Conservation (phyloP, 1,140 invertebrate species). For the Ectropis grisescens region DNA sequence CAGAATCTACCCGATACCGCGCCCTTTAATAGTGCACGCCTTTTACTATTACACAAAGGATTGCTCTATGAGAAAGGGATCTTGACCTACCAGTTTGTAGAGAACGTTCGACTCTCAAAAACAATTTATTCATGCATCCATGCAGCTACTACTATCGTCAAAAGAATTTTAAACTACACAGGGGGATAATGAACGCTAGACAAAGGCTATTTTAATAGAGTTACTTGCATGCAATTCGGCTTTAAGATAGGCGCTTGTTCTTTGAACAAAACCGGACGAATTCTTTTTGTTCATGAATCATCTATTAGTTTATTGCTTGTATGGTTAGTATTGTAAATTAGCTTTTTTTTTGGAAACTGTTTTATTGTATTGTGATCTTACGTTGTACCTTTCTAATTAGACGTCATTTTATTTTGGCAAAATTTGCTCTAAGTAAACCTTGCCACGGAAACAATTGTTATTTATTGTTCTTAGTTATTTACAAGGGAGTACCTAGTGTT, state of each 20-base stretch:
- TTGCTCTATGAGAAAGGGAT: slow-evolving; percentile 68
- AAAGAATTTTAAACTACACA: slow-evolving; percentile 67
- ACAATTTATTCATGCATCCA: slow-evolving; percentile 68
- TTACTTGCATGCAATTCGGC: slow-evolving; percentile 58
- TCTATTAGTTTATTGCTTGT: not conserved
- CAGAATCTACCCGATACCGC: slow-evolving; percentile 37
- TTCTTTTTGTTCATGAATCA: not conserved
- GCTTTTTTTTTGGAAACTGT: too few relatives aligned
- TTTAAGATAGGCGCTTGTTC: slow-evolving; percentile 7
- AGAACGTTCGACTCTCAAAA: slow-evolving; percentile 55
- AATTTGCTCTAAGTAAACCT: too few relatives aligned
- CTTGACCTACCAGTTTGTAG: slow-evolving; percentile 67
- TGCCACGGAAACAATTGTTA: too few relatives aligned
- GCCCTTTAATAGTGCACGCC: slow-evolving; percentile 62
- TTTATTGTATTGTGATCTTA: too few relatives aligned
- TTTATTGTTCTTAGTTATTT: too few relatives aligned
- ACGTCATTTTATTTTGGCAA: too few relatives aligned
- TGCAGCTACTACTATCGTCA: slow-evolving; percentile 53
- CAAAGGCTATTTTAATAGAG: slow-evolving; percentile 62
- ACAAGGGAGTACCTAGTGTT: too few relatives aligned
- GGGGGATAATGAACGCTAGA: slow-evolving; percentile 66
- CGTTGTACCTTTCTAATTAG: too few relatives aligned
- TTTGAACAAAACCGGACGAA: not conserved
- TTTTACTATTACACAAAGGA: slow-evolving; percentile 62
- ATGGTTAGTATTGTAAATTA: too few relatives aligned